These are phyloP conservation scores for Atopsyche davidsoni DNA, from an alignment of 1,140 invertebrate species.

Conservation along the genomic window DNA sequence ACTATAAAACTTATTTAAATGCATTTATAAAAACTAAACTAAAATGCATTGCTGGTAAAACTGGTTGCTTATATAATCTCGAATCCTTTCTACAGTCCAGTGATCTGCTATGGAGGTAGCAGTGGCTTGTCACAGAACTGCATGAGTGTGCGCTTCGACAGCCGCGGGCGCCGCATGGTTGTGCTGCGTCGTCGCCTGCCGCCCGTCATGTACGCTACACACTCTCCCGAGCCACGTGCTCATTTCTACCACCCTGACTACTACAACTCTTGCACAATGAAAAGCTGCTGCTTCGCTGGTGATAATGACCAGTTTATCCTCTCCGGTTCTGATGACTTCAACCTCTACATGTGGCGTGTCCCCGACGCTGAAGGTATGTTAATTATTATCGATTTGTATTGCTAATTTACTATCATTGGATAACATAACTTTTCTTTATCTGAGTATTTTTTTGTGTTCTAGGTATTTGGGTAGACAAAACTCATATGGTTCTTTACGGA, in stretches of 20 bases:
- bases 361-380: slow-evolving; percentile 33
- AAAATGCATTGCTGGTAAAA: too few species aligned
- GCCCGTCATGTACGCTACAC: slow-evolving; percentile 73
- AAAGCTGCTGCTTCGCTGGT: slow-evolving; percentile 92
- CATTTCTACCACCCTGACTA: slow-evolving; percentile 90
- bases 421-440: background rate
- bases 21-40: too few species aligned
- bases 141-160: slow-evolving; percentile 88
- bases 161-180: slow-evolving; percentile 70
- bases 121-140: slow-evolving; percentile 65
- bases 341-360: slow-evolving; percentile 90
- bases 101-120: slow-evolving; percentile 65
- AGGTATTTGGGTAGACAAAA: slow-evolving; percentile 36
- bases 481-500: slow-evolving; percentile 78
- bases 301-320: slow-evolving; percentile 81
- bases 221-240: slow-evolving; percentile 60
- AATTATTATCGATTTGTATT: background rate
- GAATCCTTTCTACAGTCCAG: slow-evolving; percentile 45
- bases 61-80: background rate
- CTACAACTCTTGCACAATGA: slow-evolving; percentile 96
- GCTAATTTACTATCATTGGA: background rate
- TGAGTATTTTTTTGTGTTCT: slow-evolving; percentile 4
- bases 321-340: slow-evolving; percentile 92
- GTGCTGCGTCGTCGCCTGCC: slow-evolving; percentile 76
- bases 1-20: too few species aligned